Conservation (phyloP, 2,888 invertebrate genomes). For the Deilephila elpenor region DNA sequence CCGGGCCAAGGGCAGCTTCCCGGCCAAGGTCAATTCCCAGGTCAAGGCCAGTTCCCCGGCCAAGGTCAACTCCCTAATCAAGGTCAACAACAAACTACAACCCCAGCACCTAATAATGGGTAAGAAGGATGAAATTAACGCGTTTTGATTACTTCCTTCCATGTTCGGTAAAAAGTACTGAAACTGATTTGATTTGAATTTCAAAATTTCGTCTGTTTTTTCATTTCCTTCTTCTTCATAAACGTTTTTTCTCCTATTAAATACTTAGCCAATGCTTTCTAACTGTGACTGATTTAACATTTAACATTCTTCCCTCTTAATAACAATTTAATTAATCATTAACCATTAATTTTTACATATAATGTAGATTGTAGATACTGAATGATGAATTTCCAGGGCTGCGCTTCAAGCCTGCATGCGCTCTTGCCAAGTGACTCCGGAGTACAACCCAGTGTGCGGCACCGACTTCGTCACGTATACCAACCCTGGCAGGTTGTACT, state of each 20-base stretch:
- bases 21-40: constrained; percentile 37
- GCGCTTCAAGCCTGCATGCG: constrained; percentile 45
- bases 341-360: background rate
- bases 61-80: constrained; percentile 37
- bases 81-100: constrained; percentile 34
- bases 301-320: background rate
- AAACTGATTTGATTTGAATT: no score
- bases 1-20: constrained; percentile 36
- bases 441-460: constrained; percentile 78
- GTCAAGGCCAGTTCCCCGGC: constrained; percentile 33
- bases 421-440: constrained; percentile 61
- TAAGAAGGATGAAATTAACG: constrained; percentile 32
- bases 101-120: constrained; percentile 33
- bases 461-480: constrained; percentile 64
- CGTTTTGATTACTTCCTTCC: background rate
- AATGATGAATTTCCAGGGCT: background rate
- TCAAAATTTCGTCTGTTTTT: no score
- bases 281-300: no score
- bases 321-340: background rate
- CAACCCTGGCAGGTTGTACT: constrained; percentile 63
- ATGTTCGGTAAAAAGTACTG: background rate
- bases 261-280: no score
- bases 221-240: no score
- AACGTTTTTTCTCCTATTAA: no score
- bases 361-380: no score